Percentiles rank a stretch among this genome's conserved stretches.
phyloP scores from a whole-genome alignment of 2,113 vertebrate species.

The Eretmochelys imbricata region DNA sequence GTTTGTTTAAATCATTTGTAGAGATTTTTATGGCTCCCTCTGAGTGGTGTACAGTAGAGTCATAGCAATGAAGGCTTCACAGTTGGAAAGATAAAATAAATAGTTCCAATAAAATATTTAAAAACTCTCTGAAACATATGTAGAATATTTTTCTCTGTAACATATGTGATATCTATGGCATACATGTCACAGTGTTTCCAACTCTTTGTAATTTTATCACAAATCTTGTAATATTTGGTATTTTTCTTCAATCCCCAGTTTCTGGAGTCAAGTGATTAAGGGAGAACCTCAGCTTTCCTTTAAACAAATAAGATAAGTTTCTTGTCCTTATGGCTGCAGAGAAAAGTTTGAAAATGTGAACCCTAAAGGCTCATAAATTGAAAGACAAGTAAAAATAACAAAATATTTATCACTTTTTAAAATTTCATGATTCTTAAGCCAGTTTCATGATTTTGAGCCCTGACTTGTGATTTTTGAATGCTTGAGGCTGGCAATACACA shows the following conservation, averaged over 20 bases:
- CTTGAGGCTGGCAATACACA: fast-evolving
- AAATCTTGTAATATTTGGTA: not conserved
- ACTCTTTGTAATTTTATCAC: not conserved
- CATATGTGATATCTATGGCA: not conserved
- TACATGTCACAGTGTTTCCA: not conserved
- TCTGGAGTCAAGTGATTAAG: not conserved
- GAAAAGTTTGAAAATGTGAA: not conserved
- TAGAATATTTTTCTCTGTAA: not conserved
- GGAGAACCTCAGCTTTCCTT: not conserved
- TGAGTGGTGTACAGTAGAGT: not conserved
- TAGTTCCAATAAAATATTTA: not conserved
- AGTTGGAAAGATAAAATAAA: not conserved
- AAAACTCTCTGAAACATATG: not conserved
- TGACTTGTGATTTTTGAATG: not conserved
- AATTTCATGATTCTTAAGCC: not conserved
- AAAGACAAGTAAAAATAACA: not conserved
- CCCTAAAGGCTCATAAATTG: not conserved
- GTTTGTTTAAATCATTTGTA: not conserved
- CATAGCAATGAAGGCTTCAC: not conserved
- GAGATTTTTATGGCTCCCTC: not conserved
- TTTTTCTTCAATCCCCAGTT: not conserved
- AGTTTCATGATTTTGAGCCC: not conserved
- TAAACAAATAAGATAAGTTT: not conserved
- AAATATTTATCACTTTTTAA: fast-evolving
- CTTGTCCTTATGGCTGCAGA: not conserved